Conservation (phyloP, 2,888 invertebrate genomes). For the Drosophila vallismaia region DNA sequence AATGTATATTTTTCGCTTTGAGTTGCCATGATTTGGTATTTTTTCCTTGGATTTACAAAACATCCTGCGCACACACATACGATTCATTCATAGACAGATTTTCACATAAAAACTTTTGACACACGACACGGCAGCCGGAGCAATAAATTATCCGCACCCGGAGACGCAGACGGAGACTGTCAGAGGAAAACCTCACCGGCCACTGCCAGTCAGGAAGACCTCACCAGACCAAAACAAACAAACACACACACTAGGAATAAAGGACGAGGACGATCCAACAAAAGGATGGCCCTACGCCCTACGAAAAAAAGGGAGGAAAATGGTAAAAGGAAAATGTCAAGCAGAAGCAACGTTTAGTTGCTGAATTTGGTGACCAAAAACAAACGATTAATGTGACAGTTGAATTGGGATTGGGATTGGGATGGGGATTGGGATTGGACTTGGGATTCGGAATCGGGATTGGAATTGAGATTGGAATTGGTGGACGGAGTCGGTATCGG, state of each 20-base stretch:
- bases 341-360: constrained; percentile 67
- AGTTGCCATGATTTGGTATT: constrained; percentile 72
- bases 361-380: constrained; percentile 78
- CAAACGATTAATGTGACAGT: constrained; percentile 82
- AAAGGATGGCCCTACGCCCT: constrained; percentile 49
- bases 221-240: constrained; percentile 76
- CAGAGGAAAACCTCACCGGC: constrained; percentile 50
- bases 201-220: constrained; percentile 32
- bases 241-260: constrained; percentile 34
- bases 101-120: constrained; percentile 70
- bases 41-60: constrained; percentile 34
- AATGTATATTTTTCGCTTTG: constrained; percentile 67
- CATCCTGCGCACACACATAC: constrained; percentile 41
- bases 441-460: constrained; percentile 5
- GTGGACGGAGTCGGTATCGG: background rate
- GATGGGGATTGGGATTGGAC: constrained; percentile 36
- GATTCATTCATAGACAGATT: constrained; percentile 76
- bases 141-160: constrained; percentile 70
- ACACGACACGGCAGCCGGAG: constrained; percentile 69
- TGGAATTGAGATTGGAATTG: constrained; percentile 32
- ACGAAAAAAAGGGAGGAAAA: constrained; percentile 34
- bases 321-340: constrained; percentile 48
- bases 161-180: constrained; percentile 48
- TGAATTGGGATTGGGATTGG: constrained; percentile 70
- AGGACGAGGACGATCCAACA: constrained; percentile 29